Conservation (phyloP, 2,888 invertebrate species). For the Andrena trimmerana region DNA sequence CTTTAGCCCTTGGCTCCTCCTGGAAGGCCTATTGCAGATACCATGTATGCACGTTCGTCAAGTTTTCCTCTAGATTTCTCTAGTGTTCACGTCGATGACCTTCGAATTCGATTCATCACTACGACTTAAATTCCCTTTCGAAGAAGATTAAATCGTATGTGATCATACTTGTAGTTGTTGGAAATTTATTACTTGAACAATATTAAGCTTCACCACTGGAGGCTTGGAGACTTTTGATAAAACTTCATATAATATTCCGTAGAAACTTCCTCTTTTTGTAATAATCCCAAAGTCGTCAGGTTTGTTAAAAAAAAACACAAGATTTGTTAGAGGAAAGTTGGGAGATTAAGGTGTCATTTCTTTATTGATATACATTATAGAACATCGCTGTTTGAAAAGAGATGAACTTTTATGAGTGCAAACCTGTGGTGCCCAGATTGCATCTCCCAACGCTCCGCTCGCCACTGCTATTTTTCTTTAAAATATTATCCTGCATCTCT, state of each 20-base stretch:
- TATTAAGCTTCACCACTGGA: too few species aligned
- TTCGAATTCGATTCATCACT: background rate
- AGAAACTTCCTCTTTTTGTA: too few species aligned
- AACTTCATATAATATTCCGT: too few species aligned
- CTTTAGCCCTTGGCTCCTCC: conserved; percentile 18
- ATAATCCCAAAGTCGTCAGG: too few species aligned
- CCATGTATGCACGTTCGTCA: background rate
- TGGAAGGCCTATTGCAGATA: conserved; percentile 14
- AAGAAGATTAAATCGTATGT: too few species aligned
- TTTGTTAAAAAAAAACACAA: too few species aligned
- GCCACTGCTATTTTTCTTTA: background rate
- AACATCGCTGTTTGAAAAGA: background rate
- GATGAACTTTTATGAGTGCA: background rate
- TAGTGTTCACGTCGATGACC: background rate
- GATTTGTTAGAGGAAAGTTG: too few species aligned
- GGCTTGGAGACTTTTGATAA: too few species aligned
- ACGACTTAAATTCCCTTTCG: too few species aligned
- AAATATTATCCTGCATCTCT: conserved; percentile 15
- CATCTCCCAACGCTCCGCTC: background rate
- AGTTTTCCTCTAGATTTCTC: conserved; percentile 4
- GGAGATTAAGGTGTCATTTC: background rate
- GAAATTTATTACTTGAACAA: too few species aligned
- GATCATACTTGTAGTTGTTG: too few species aligned
- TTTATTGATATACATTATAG: background rate
- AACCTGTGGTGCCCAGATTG: background rate